phyloP scores from a whole-genome alignment of 2,113 vertebrate genomes.

The Dicerorhinus sumatrensis region DNA sequence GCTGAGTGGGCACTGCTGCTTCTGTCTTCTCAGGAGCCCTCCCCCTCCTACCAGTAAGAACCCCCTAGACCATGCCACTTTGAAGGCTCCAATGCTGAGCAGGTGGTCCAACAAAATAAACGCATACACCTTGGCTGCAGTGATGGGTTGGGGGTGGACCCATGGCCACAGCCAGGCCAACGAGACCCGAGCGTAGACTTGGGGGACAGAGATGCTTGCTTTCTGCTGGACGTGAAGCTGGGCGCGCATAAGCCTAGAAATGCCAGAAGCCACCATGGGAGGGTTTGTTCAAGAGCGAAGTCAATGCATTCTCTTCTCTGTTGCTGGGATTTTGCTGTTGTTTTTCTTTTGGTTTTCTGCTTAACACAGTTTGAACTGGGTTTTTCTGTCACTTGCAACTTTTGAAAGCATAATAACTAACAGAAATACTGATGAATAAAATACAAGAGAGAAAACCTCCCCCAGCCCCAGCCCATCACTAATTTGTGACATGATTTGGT shows the following conservation, averaged over 20 bases:
- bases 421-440: not conserved
- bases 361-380: not conserved
- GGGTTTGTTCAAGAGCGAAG: not conserved
- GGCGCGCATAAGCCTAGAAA: not conserved
- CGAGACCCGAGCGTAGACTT: not conserved
- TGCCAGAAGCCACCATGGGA: fast-evolving
- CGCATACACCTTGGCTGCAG: not conserved
- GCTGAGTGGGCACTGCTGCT: not conserved
- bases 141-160: not conserved
- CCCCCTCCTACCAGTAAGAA: not conserved
- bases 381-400: not conserved
- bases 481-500: not conserved
- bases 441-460: not conserved
- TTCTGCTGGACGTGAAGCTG: not conserved
- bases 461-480: not conserved
- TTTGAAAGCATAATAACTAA: not conserved
- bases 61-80: not conserved
- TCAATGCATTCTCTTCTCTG: not conserved
- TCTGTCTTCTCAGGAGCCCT: not conserved
- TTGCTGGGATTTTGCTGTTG: not conserved
- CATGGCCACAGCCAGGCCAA: not conserved
- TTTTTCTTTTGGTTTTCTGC: not conserved
- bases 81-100: not conserved
- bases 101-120: not conserved
- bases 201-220: not conserved